Conservation (phyloP, 2,888 invertebrate species). For the Aricia artaxerxes region DNA sequence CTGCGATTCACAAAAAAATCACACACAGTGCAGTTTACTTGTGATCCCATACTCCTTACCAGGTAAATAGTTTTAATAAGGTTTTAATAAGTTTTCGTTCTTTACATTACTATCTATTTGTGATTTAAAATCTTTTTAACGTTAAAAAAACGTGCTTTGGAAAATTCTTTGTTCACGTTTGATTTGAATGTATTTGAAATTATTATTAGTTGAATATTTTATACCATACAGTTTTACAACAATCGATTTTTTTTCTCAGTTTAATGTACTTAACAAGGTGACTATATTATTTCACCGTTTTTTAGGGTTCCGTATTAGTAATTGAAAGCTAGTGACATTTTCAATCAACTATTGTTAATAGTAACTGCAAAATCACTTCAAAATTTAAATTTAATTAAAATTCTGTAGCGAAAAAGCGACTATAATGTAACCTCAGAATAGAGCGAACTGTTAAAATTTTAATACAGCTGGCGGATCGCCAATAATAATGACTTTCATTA, state of each 20-base stretch:
- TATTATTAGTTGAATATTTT: too few relatives aligned
- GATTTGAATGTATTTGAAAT: neutral
- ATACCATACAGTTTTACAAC: too few relatives aligned
- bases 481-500: slow-evolving; percentile 29
- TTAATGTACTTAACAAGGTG: too few relatives aligned
- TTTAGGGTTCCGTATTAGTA: neutral
- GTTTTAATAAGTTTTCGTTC: neutral
- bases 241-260: too few relatives aligned
- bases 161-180: neutral
- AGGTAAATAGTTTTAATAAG: slow-evolving; percentile 25
- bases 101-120: neutral
- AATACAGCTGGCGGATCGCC: slow-evolving; percentile 17
- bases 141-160: neutral
- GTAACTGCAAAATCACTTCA: neutral
- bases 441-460: slow-evolving; percentile 22
- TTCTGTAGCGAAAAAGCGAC: neutral
- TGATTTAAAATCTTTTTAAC: neutral
- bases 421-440: slow-evolving; percentile 14
- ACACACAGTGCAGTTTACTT: slow-evolving; percentile 8
- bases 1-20: slow-evolving; percentile 43
- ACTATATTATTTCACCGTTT: too few relatives aligned
- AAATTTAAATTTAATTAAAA: slow-evolving; percentile 6
- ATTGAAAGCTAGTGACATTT: neutral
- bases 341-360: neutral
- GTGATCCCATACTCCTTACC: slow-evolving; percentile 10